These are phyloP conservation scores for Oligia latruncula DNA, from an alignment of 2,888 invertebrate genomes.

Conservation along the genomic window DNA sequence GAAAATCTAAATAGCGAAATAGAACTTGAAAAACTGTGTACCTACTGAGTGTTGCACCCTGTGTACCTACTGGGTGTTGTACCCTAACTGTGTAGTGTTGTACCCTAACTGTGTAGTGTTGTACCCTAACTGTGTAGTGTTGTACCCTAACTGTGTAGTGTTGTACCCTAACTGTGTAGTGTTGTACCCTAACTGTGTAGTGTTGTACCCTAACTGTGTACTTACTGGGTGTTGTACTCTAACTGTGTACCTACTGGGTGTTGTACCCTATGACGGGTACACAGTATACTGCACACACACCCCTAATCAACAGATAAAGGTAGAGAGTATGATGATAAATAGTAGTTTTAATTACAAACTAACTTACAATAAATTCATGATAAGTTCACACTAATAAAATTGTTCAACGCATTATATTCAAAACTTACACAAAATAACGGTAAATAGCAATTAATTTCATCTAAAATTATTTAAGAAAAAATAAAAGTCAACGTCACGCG, in stretches of 20 bases:
- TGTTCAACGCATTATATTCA: background rate
- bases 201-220: too few relatives aligned
- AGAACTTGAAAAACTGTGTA: background rate
- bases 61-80: background rate
- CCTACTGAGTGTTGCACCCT: too few relatives aligned
- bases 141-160: too few relatives aligned
- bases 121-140: too few relatives aligned
- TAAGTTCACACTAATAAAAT: background rate
- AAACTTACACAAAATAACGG: background rate
- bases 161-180: too few relatives aligned
- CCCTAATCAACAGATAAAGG: background rate
- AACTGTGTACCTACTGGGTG: background rate
- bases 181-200: too few relatives aligned
- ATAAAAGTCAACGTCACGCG: constrained; percentile 83
- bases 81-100: too few relatives aligned
- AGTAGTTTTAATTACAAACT: constrained; percentile 8
- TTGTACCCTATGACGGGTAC: background rate
- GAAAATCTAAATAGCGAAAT: background rate
- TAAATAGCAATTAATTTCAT: background rate
- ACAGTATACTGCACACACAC: background rate
- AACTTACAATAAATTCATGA: constrained; percentile 4
- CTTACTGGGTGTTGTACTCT: too few relatives aligned
- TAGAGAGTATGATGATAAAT: background rate
- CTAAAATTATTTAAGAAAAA: constrained; percentile 28
- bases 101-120: too few relatives aligned